Conservation (phyloP, 2,797 vertebrate species). For the Apogon talboti region DNA sequence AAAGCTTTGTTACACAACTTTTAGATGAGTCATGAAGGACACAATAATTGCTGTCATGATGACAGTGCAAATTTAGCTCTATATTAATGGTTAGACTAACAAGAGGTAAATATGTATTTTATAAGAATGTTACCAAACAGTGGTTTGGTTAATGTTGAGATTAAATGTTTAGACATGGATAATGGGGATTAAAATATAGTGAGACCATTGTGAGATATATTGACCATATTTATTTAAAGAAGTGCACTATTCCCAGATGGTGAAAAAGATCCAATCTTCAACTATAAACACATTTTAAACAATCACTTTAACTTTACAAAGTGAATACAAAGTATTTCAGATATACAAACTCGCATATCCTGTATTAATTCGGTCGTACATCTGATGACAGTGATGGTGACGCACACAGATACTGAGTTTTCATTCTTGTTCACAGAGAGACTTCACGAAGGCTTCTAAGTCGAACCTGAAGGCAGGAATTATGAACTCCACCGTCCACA, state of each 20-base stretch:
- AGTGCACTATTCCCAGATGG: not conserved
- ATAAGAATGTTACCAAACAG: not conserved
- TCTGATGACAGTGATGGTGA: not conserved
- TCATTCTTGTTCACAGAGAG: conserved; percentile 80
- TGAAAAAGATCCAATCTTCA: not conserved
- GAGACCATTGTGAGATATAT: not conserved
- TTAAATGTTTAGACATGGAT: not conserved
- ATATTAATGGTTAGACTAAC: too few relatives aligned
- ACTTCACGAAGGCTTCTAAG: conserved; percentile 89
- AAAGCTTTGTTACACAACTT: too few relatives aligned
- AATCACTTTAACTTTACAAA: not conserved
- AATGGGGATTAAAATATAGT: not conserved
- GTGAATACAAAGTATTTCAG: not conserved
- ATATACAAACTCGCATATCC: not conserved
- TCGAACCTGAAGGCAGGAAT: conserved; percentile 78
- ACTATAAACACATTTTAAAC: not conserved
- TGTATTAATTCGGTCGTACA: not conserved
- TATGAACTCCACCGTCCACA: conserved; percentile 91
- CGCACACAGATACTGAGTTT: not conserved
- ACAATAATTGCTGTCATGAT: too few relatives aligned
- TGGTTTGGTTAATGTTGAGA: too few relatives aligned
- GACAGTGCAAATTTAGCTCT: too few relatives aligned
- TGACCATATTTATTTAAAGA: not conserved
- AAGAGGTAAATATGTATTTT: too few relatives aligned
- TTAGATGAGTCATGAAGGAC: too few relatives aligned